Evolutionary conservation across 1,140 invertebrate species (phyloP).

Genomic region (Helicoverpa armigera): DNA sequence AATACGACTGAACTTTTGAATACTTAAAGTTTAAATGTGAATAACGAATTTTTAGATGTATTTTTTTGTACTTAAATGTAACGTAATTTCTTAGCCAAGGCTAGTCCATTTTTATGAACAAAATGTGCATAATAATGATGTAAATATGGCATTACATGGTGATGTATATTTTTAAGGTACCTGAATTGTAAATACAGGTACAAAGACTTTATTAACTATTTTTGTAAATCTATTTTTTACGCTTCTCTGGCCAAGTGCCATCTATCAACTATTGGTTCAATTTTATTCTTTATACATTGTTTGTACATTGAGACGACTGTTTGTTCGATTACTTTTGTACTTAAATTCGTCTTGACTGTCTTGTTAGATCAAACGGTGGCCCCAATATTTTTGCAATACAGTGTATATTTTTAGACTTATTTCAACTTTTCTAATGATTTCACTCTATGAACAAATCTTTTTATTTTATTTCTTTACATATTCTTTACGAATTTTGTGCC

Average conservation of each 20-base stretch:
- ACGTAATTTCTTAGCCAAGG: conserved; percentile 56
- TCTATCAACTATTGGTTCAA: neutral
- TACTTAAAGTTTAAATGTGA: conserved; percentile 58
- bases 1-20: conserved; percentile 69
- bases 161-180: conserved; percentile 60
- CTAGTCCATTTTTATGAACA: conserved; percentile 64
- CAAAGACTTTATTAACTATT: conserved; percentile 42
- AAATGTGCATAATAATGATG: conserved; percentile 65
- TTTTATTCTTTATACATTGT: neutral
- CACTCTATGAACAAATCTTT: conserved; percentile 27
- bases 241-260: conserved; percentile 33
- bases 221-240: conserved; percentile 38
- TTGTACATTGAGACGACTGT: conserved; percentile 11
- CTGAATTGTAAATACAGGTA: conserved; percentile 59
- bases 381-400: neutral
- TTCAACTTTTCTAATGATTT: neutral
- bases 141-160: conserved; percentile 66
- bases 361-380: neutral
- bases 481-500: conserved; percentile 77
- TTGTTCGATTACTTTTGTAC: conserved; percentile 13
- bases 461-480: conserved; percentile 28
- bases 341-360: neutral
- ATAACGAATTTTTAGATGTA: conserved; percentile 66
- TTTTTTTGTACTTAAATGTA: conserved; percentile 56
- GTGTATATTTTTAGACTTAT: neutral